These are phyloP conservation scores for Istiophorus platypterus DNA, from an alignment of 2,113 vertebrate species.

Conservation along the genomic window DNA sequence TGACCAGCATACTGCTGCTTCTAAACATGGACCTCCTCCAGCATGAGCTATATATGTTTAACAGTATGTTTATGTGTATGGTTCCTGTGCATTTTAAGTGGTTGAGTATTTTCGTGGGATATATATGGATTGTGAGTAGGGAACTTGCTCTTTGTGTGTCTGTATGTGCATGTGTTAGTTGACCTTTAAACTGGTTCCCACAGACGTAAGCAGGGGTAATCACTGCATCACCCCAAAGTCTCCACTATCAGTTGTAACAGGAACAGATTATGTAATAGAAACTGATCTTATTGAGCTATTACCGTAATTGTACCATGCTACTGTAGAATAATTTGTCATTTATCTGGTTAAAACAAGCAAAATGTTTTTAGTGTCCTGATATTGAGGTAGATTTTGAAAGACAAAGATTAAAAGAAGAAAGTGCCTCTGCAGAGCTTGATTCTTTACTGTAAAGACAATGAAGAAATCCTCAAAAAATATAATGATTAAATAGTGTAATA, in stretches of 20 bases:
- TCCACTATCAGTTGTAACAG: conserved; percentile 39
- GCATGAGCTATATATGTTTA: conserved; percentile 1
- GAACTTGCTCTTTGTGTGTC: conserved; percentile 17
- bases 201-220: conserved; percentile 43
- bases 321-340: neutral
- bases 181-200: conserved; percentile 52
- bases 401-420: neutral
- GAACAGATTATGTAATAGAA: conserved; percentile 55
- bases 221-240: conserved; percentile 13
- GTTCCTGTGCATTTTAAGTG: conserved; percentile 17
- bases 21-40: conserved; percentile 23
- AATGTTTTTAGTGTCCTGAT: neutral
- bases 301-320: conserved; percentile 28
- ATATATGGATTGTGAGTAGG: neutral
- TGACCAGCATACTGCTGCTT: conserved; percentile 2
- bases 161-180: conserved; percentile 13
- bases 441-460: neutral
- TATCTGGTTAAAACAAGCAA: conserved; percentile 3
- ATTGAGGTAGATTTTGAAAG: neutral
- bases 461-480: neutral
- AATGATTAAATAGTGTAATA: too few relatives aligned
- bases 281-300: conserved; percentile 33
- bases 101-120: conserved; percentile 9
- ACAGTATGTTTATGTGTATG: conserved; percentile 15
- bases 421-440: neutral